These are phyloP conservation scores for Saxidomus purpurata DNA, from an alignment of 1,140 invertebrate species.

Conservation along the genomic window DNA sequence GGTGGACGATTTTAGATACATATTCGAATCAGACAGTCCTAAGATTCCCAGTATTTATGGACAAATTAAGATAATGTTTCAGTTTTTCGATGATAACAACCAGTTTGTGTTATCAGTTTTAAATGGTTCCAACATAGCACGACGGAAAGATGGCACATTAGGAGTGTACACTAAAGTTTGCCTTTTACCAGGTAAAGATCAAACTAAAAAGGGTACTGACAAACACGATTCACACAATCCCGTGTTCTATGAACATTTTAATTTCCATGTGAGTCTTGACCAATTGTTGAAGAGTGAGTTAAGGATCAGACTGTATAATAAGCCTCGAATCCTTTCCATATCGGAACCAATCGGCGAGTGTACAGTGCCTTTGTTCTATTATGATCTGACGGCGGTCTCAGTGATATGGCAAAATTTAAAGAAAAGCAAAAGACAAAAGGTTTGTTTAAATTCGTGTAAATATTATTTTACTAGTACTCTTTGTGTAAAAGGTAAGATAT, in stretches of 20 bases:
- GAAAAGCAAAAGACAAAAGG: not conserved
- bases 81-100: conserved; percentile 19
- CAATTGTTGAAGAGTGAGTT: not conserved
- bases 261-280: not conserved
- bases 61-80: conserved; percentile 49
- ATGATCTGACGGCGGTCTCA: conserved; percentile 36
- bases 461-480: too few relatives aligned
- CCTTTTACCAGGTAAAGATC: conserved; percentile 26
- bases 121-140: conserved; percentile 17
- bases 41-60: too few relatives aligned
- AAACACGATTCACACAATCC: conserved; percentile 5
- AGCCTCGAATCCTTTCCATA: not conserved
- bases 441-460: too few relatives aligned
- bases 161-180: conserved; percentile 25
- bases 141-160: not conserved
- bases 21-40: too few relatives aligned
- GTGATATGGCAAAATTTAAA: conserved; percentile 33
- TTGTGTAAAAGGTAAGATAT: too few relatives aligned
- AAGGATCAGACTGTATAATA: conserved; percentile 42
- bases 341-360: not conserved
- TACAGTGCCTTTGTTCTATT: not conserved
- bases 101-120: not conserved
- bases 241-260: conserved; percentile 30
- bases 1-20: too few relatives aligned
- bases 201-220: not conserved